Evolutionary conservation across 1,140 invertebrate species (phyloP).

Genomic region (Drosophila kurseongensis): DNA sequence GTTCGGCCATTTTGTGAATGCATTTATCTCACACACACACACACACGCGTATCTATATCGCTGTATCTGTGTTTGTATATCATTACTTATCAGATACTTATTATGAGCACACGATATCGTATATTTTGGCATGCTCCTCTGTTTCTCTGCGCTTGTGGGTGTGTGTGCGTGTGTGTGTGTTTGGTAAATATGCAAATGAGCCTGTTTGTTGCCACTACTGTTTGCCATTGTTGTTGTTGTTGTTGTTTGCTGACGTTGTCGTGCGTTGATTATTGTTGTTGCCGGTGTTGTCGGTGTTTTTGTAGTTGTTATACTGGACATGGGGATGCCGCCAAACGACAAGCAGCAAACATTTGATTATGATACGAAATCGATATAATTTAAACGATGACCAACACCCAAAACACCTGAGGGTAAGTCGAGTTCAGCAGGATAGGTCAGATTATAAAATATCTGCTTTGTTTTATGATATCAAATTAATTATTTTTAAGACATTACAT

Average conservation of each 20-base stretch:
- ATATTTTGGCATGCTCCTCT: conserved; percentile 74
- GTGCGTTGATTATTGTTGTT: conserved; percentile 71
- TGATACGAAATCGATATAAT: conserved; percentile 83
- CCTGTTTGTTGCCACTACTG: conserved; percentile 82
- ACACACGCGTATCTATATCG: conserved; percentile 19
- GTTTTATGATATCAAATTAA: too few relatives aligned
- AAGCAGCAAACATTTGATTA: conserved; percentile 83
- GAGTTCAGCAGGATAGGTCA: neutral
- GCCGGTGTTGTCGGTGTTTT: conserved; percentile 62
- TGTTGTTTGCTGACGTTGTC: conserved; percentile 55
- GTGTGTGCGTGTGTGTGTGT: conserved; percentile 57
- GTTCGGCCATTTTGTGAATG: conserved; percentile 77
- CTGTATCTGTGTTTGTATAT: conserved; percentile 78
- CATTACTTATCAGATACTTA: conserved; percentile 83
- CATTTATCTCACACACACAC: conserved; percentile 54
- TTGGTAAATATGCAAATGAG: conserved; percentile 83
- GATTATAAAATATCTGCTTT: too few relatives aligned
- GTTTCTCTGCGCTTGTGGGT: conserved; percentile 8
- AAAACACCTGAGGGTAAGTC: neutral
- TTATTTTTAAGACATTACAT: too few relatives aligned
- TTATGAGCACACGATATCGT: conserved; percentile 82
- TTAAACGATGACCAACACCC: conserved; percentile 71
- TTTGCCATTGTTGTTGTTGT: conserved; percentile 74
- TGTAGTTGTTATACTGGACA: conserved; percentile 77
- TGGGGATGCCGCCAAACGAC: conserved; percentile 67